Base-by-base conservation (phyloP, 2,888 invertebrate genomes). In the Leptinotarsa haldemani region DNA sequence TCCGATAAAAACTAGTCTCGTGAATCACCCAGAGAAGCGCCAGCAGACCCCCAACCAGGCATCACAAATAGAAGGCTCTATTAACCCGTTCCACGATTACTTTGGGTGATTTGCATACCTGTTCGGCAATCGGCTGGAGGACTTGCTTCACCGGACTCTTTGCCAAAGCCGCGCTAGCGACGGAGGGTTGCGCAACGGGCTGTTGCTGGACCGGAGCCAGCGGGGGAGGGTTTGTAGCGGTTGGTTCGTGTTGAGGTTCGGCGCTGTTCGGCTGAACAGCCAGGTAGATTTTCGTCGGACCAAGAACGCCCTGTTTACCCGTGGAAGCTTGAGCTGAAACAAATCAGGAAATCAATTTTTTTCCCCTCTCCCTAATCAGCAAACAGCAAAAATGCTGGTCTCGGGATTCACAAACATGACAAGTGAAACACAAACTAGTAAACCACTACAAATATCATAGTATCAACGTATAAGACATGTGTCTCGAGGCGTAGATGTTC, bases 211-310 rank as follows among this genome's bases (percentile, higher is more conserved):
- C 88, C 79, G 91, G 89, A 48, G 90, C 87, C 83, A 90, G 81
- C 30, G 90, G 90, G 15, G 90, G 89, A 13, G 90, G 90, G 80
- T 89, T 77, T 9, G 72, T 89, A 30, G 80, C 76, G 20, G 77
- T 75, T n/a, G 74, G 81, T 70, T 74, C 77, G 18, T n/a, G 66
- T 16, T 73, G 68, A 53, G 72, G n/a, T 22, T 86, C 85, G 68
- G 84, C 81, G 74, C 88, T 86, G 68, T 92, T 88, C n/a, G 95
- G 95, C 84, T 95, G 95, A 70, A 95, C 95, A 0, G 95, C 95
- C 74, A 96, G 88, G 85, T 95, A 95, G 84, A 95, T 94, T 88
- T 95, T 95, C 13, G 95, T 94, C 13, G 95, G 95, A 3, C 95
- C 95, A 76, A 95, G 87, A 81, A 95, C 94, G 58, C 95, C 95